Evolutionary conservation across 2,113 vertebrate genomes (phyloP), one percentile per base, ranked within the genome.

Genomic region (Chionodraco myersi): DNA sequence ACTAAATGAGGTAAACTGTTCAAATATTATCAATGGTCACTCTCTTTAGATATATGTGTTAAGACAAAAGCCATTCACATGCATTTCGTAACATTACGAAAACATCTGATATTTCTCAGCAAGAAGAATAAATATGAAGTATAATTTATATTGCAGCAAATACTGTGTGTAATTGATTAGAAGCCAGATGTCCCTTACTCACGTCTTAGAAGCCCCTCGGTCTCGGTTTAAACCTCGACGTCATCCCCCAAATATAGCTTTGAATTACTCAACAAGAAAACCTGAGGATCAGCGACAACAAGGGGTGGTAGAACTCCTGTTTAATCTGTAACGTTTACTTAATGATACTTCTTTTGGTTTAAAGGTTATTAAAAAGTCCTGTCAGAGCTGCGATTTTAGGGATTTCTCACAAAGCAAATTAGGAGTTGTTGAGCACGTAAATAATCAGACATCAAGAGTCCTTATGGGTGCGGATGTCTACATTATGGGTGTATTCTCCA

Each of bases 181-280:
- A 49, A 45, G n/a, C 9, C 1, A 66, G 53, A 51, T 11, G 52
- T 72, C 49, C 67, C 56, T 59, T 79, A 66, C 60, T 82, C 48
- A 21, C 21, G 5, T 78, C 84, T 76, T 83, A 56, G 63, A 77
- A 79, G 62, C 76, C 36, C 60, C 13, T 76, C 70, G 64, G 67
- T 79, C 75, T 84, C 80, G 71, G 45, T 70, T 81, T 85, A 74
- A 68, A 72, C 63, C 58, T 63, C 84, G 77, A 87, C 13, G 30
- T 89, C 77, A 89, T 72, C 58, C 16, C 41, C 68, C 78, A 79
- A 81, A 86, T 75, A 83, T 81, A 79, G 74, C 79, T 79, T 74
- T 67, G 57, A 59, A 71, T 48, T 36, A 51, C 64, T 77, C n/a
- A 81, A 85, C 69, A 34, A 18, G 66, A 79, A 5, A 12, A 13